A percentile compares a stretch with the other conserved stretches of the same genome.
phyloP scores from a whole-genome alignment of 2,113 vertebrate species.

The Leiothrix lutea region DNA sequence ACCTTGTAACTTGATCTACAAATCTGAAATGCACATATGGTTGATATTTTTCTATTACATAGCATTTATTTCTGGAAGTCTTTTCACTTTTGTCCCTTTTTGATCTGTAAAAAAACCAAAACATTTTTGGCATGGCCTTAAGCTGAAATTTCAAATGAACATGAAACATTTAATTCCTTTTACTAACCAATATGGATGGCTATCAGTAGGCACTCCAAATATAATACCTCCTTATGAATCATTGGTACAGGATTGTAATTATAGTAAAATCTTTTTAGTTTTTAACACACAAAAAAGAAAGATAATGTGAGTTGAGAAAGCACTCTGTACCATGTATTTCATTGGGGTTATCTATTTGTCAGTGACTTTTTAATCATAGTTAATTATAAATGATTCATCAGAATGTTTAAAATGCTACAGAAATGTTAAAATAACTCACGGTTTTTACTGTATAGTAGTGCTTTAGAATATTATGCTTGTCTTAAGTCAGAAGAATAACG shows the following conservation, averaged over 20 bases:
- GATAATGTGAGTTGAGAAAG: neutral
- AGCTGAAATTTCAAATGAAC: neutral
- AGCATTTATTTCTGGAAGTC: conserved; percentile 3
- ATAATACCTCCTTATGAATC: neutral
- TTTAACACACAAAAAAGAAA: neutral
- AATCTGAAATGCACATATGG: conserved; percentile 5
- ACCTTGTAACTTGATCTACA: conserved; percentile 17
- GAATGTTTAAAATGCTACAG: conserved; percentile 6
- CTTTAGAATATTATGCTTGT: neutral
- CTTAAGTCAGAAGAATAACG: neutral
- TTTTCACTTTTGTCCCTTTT: conserved; percentile 33
- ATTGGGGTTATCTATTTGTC: neutral
- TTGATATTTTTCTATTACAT: conserved; percentile 29
- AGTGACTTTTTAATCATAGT: conserved; percentile 17
- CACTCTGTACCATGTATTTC: neutral
- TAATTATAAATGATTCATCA: conserved; percentile 33
- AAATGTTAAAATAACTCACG: conserved; percentile 3
- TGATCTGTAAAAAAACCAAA: neutral
- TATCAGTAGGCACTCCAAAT: neutral
- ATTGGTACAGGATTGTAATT: neutral
- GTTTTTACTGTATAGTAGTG: neutral
- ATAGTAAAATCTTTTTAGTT: neutral
- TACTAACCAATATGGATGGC: neutral
- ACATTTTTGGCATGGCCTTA: neutral
- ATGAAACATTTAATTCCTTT: neutral